phyloP scores from a whole-genome alignment of 2,113 vertebrate species.

The Hypomesus transpacificus region DNA sequence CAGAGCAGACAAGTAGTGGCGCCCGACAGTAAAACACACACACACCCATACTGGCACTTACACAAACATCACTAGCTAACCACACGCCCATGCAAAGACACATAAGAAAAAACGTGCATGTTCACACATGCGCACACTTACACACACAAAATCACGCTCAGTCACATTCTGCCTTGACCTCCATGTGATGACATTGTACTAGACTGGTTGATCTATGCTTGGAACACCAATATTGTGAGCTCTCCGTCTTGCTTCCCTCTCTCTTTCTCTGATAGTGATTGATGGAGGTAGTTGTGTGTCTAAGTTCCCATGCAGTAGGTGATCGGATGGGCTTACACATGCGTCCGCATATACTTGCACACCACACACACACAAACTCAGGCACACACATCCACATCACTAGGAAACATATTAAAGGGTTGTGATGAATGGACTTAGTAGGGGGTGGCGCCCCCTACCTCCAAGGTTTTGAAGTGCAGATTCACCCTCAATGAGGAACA shows the following conservation, averaged over 20 bases:
- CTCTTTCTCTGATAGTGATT: slow-evolving; percentile 58
- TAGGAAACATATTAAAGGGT: no score
- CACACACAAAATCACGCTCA: slow-evolving; percentile 9
- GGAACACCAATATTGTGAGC: slow-evolving; percentile 43
- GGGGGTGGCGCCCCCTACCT: slow-evolving; percentile 74
- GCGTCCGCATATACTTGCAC: no score
- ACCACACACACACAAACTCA: no score
- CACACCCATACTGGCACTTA: slow-evolving; percentile 30
- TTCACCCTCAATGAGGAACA: slow-evolving; percentile 20
- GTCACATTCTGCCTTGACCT: slow-evolving; percentile 1
- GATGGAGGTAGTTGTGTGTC: slow-evolving; percentile 59
- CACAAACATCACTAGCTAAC: slow-evolving; percentile 11
- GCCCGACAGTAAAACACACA: slow-evolving; percentile 38
- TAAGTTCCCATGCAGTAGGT: slow-evolving; percentile 72
- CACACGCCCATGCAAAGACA: slow-evolving; percentile 11
- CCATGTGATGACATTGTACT: slow-evolving; percentile 9
- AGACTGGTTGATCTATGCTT: slow-evolving; percentile 59
- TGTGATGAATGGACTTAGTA: slow-evolving; percentile 39
- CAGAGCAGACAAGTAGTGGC: slow-evolving; percentile 44
- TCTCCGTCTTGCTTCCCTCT: slow-evolving; percentile 17
- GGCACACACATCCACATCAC: no score
- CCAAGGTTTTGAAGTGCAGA: slow-evolving; percentile 31
- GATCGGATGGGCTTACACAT: slow-evolving; percentile 48
- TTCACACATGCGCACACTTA: slow-evolving; percentile 5
- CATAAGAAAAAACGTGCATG: neutral